phyloP scores from a whole-genome alignment of 1,140 invertebrate genomes.

The Plodia interpunctella region DNA sequence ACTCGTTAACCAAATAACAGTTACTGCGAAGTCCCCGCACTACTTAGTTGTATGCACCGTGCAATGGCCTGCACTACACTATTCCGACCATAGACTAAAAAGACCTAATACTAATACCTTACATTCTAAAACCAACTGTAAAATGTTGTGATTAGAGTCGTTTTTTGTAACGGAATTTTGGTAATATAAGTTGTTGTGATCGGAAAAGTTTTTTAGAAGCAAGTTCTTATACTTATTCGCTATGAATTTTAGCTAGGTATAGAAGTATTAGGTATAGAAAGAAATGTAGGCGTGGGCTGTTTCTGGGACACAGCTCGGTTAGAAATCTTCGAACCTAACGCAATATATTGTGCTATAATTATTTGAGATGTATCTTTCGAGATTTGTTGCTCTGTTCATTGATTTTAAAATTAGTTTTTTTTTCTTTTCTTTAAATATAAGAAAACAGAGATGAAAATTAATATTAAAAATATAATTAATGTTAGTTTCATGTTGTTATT shows the following conservation, averaged over 20 bases:
- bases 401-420: too few species aligned
- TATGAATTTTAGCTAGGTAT: slow-evolving; percentile 76
- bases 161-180: background rate
- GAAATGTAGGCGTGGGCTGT: slow-evolving; percentile 70
- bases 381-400: background rate
- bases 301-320: slow-evolving; percentile 67
- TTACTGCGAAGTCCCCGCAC: slow-evolving; percentile 43
- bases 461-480: background rate
- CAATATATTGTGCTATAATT: slow-evolving; percentile 44
- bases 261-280: slow-evolving; percentile 69
- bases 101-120: slow-evolving; percentile 26
- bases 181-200: background rate
- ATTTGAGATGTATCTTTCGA: slow-evolving; percentile 22
- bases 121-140: background rate
- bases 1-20: slow-evolving; percentile 13
- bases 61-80: slow-evolving; percentile 72
- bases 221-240: slow-evolving; percentile 74
- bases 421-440: too few species aligned
- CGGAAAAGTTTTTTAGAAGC: slow-evolving; percentile 60
- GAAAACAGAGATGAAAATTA: too few species aligned
- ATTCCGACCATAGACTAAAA: slow-evolving; percentile 29
- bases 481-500: too few species aligned
- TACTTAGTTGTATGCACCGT: slow-evolving; percentile 75
- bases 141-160: background rate
- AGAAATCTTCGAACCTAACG: slow-evolving; percentile 60